Base-by-base conservation (phyloP, 2,888 invertebrate species). In the Leptinotarsa haldemani region DNA sequence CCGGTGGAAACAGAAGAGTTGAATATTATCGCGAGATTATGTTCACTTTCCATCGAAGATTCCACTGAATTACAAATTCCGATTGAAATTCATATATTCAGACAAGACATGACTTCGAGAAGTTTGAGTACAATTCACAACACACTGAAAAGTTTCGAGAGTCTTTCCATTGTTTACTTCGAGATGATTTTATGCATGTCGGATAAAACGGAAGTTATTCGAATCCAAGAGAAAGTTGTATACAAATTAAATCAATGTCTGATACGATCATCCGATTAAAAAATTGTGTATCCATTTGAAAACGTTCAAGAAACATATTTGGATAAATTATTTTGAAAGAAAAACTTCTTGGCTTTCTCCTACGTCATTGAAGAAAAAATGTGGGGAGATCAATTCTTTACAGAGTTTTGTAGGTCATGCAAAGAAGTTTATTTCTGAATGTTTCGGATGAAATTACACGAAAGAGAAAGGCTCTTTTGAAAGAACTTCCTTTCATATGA, bases 81-180 rank as follows among this genome's bases (percentile, higher is more conserved):
- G 13, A 61, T 61, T 61, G 5, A 61, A 61, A 61, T 61, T 61
- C 61, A 61, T 61, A 61, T 61, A 61, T 61, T 61, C 61, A 61
- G 30, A 40, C 58, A 58, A 25, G 58, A 22, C 58, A 58, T 58
- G 58, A 58, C 61, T 61, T 61, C 61, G 18, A 61, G 61, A 61
- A 40, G 30, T 61, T 61, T 16, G 20, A 61, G 61, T 61, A 40
- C 40, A 61, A 61, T 61, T 40, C 61, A 61, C 61, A 61, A 61
- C 61, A 30, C 61, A 61, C 30, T 61, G n/a, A 40, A 61, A 61
- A 61, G 61, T 61, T 61, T 61, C 61, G 30, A 61, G 61, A 61
- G 61, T 30, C 16, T 61, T 61, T 61, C 25, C n/a, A 30, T n/a
- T 61, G 40, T 61, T 25, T 40, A 40, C 40, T 61, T 12, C 20